phyloP scores from a whole-genome alignment of 1,140 invertebrate genomes.

The Stegodyphus dumicola region DNA sequence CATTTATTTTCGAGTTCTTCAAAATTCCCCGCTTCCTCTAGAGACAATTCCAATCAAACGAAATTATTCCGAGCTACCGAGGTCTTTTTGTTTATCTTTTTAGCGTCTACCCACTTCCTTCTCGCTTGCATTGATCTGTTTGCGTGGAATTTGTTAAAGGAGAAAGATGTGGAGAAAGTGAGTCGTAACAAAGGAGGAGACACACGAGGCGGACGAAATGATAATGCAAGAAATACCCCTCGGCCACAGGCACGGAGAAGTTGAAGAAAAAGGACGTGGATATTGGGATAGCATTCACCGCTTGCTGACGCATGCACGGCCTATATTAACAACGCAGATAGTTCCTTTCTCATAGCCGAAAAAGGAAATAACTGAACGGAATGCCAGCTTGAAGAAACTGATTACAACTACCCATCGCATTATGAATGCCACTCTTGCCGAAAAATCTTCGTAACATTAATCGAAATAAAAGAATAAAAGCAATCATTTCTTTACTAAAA shows the following conservation, averaged over 20 bases:
- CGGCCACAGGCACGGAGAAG: too few species aligned
- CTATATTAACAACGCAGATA: neutral
- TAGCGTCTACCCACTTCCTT: neutral
- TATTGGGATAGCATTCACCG: too few species aligned
- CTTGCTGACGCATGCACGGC: neutral
- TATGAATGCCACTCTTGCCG: too few species aligned
- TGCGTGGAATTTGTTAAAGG: constrained; percentile 43
- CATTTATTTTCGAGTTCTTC: too few species aligned
- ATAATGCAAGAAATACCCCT: constrained; percentile 14
- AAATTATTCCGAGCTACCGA: constrained; percentile 44
- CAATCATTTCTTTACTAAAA: too few species aligned
- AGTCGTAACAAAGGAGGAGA: neutral
- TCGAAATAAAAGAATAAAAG: too few species aligned
- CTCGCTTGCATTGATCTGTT: constrained; percentile 51
- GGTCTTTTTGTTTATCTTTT: constrained; percentile 39
- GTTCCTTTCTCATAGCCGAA: neutral
- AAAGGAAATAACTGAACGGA: too few species aligned
- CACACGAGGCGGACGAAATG: constrained; percentile 27
- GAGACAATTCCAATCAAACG: constrained; percentile 58
- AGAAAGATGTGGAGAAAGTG: constrained; percentile 2
- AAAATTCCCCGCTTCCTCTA: neutral
- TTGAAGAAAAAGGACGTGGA: too few species aligned
- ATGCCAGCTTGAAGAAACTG: too few species aligned
- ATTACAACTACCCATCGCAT: too few species aligned
- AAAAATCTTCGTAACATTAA: too few species aligned